Evolutionary conservation across 2,888 invertebrate genomes (phyloP), one percentile per base, ranked within the genome.

Genomic region (Mythimna impura): DNA sequence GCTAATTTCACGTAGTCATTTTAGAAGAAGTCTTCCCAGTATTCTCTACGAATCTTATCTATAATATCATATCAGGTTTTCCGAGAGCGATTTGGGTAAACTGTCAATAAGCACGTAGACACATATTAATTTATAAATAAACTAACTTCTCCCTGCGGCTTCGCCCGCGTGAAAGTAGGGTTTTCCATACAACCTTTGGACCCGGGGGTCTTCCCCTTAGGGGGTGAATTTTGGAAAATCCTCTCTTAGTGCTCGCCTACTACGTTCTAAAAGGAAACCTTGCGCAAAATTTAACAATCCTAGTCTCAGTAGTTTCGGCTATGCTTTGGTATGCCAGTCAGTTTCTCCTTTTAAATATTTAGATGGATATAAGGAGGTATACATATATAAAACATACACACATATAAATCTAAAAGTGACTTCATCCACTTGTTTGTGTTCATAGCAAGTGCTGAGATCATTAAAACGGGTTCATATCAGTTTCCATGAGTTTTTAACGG

Each of bases 401-500:
- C 12, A 1, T 50, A 50, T 22, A 14, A 40, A 66, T 25, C 34
- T 72, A 60, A 52, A 8, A 60, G 22, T 43, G 10, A 64, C 47
- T 52, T 54, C 69, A 74, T 69, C 9, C 22, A 75, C 64, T 64
- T 85, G 76, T 75, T 82, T 63, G 71, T 84, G 76, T 83, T 80
- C 67, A 73, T 76, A 73, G 80, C 74, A 78, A 84, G 84, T 78
- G 83, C 85, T 83, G 79, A 88, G 86, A 86, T 86, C 81, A 85
- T 85, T 88, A 82, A 87, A 85, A 83, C 81, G 76, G 43, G 78
- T 84, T 84, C 83, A 82, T 92, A 93, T 93, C 92, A 90, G 89
- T 90, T 90, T 88, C 89, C 87, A 85, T 87, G 85, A 90, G 89
- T 90, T 92, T 91, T 91, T 87, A 91, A 90, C 88, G 88, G 90